Conservation (phyloP, 2,113 vertebrate species). For the Sturnira hondurensis region DNA sequence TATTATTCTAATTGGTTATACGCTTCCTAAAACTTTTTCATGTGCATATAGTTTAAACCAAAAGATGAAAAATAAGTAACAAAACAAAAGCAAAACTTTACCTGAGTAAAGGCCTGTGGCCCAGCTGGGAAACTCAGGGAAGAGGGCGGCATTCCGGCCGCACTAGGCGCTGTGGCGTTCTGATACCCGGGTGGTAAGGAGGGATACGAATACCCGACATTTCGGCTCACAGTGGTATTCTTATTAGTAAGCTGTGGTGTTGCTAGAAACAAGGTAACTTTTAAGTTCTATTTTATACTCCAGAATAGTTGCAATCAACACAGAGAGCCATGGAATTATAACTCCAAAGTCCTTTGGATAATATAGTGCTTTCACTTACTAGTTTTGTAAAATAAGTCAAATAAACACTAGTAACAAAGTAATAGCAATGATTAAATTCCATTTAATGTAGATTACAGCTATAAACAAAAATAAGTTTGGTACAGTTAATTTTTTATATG, state of each 20-base stretch:
- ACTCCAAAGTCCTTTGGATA: background rate
- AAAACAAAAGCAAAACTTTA: slow-evolving; percentile 62
- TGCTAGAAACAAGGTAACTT: slow-evolving; percentile 76
- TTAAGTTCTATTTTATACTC: slow-evolving; percentile 68
- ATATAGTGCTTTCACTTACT: slow-evolving; percentile 5
- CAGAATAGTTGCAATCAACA: slow-evolving; percentile 47
- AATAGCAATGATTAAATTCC: slow-evolving; percentile 11
- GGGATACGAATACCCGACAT: slow-evolving; percentile 89
- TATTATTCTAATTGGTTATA: background rate
- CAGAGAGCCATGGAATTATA: background rate
- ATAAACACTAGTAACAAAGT: background rate
- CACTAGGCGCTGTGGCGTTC: slow-evolving; percentile 78
- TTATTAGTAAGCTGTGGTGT: slow-evolving; percentile 78
- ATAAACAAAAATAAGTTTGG: slow-evolving; percentile 13
- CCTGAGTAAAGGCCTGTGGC: slow-evolving; percentile 90
- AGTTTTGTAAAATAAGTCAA: background rate
- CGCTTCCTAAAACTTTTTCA: background rate
- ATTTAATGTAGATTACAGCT: background rate
- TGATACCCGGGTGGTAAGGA: slow-evolving; percentile 92
- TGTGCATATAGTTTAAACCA: background rate
- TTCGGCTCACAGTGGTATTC: slow-evolving; percentile 82
- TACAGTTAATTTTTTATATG: background rate
- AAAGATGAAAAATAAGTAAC: background rate
- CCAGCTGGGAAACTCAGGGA: slow-evolving; percentile 85
- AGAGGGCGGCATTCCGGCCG: slow-evolving; percentile 80